Evolutionary conservation across 2,888 invertebrate genomes (phyloP).

Genomic region (Seira ritae): DNA sequence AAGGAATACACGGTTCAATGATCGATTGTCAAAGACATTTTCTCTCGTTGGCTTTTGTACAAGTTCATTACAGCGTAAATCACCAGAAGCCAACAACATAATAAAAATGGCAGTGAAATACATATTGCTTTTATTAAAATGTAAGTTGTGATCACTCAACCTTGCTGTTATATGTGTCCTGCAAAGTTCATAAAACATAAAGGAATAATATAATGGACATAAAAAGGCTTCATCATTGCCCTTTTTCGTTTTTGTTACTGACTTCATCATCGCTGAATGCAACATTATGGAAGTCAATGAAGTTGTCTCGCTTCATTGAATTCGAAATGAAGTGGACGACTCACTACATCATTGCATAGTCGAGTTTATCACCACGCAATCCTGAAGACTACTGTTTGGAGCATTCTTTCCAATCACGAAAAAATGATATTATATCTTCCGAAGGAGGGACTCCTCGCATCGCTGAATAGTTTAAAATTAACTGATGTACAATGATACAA

Average conservation of each 20-base stretch:
- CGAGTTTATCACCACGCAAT: not conserved
- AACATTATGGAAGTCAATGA: slow-evolving; percentile 18
- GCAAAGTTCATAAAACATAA: slow-evolving; percentile 42
- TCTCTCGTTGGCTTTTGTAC: slow-evolving; percentile 28
- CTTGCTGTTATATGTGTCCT: not conserved
- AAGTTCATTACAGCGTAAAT: slow-evolving; percentile 59
- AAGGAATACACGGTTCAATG: not conserved
- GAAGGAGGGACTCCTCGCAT: not conserved
- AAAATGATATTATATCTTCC: not conserved
- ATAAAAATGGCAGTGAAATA: not conserved
- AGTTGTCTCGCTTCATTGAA: slow-evolving; percentile 46
- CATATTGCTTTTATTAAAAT: slow-evolving; percentile 10
- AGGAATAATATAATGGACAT: slow-evolving; percentile 43
- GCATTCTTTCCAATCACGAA: too few species aligned
- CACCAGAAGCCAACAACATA: slow-evolving; percentile 39
- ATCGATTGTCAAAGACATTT: slow-evolving; percentile 31
- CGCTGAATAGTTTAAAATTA: not conserved
- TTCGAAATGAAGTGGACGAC: slow-evolving; percentile 2
- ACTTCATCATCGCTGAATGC: slow-evolving; percentile 30
- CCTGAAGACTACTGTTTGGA: not conserved
- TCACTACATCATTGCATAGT: too few species aligned
- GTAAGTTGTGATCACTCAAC: slow-evolving; percentile 28
- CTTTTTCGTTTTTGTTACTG: slow-evolving; percentile 42
- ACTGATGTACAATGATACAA: slow-evolving; percentile 30
- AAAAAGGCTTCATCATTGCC: slow-evolving; percentile 59